These are phyloP conservation scores for Salvelinus namaycush DNA, from an alignment of 2,113 vertebrate species.

Conservation along the genomic window DNA sequence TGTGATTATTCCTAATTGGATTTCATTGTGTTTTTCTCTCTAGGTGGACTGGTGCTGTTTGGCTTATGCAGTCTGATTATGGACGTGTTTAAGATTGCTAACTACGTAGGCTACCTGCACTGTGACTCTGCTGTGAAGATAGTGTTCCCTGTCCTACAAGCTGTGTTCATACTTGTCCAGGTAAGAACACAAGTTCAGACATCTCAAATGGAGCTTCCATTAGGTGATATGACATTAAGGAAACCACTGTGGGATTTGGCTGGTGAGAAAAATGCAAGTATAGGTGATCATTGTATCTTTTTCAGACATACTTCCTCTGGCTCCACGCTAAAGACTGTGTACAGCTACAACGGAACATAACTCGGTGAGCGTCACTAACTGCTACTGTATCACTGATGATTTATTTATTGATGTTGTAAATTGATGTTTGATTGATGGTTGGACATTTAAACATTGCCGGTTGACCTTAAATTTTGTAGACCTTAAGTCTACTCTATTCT, in stretches of 20 bases:
- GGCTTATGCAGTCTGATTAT: conserved; percentile 88
- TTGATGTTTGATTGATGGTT: too few relatives aligned
- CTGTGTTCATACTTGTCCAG: conserved; percentile 85
- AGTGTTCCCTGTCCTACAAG: conserved; percentile 85
- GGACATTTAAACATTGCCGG: too few relatives aligned
- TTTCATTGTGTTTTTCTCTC: neutral
- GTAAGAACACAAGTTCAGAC: conserved; percentile 60
- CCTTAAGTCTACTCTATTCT: too few relatives aligned
- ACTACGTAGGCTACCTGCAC: conserved; percentile 83
- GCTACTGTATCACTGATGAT: neutral
- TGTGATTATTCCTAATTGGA: neutral
- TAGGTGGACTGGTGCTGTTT: conserved; percentile 90
- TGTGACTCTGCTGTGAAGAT: conserved; percentile 87
- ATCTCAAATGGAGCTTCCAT: neutral
- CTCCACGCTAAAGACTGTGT: conserved; percentile 86
- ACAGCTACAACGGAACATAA: conserved; percentile 81
- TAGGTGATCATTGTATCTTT: conserved; percentile 18
- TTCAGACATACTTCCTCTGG: conserved; percentile 91
- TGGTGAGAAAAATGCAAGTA: neutral
- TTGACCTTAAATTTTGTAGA: too few relatives aligned
- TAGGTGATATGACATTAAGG: neutral
- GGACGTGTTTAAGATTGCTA: conserved; percentile 91
- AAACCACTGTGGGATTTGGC: neutral
- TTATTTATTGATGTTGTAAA: neutral
- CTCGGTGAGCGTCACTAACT: conserved; percentile 70